Evolutionary conservation across 1,140 invertebrate genomes (phyloP).

Genomic region (Achatina immaculata): DNA sequence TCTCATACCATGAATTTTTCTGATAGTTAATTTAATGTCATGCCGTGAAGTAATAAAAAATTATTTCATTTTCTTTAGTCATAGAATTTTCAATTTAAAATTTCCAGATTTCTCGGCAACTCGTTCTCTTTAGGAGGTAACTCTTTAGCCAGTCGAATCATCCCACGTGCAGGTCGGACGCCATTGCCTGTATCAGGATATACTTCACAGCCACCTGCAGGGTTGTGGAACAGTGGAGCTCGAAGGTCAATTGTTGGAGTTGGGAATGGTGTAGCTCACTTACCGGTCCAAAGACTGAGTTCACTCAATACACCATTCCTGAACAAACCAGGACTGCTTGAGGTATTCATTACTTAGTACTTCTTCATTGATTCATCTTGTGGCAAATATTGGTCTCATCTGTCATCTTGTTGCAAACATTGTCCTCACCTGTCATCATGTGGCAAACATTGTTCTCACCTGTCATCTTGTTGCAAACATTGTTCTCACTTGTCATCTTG

Average conservation of each 20-base stretch:
- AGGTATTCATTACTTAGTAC: too few relatives aligned
- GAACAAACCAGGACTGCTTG: conserved; percentile 50
- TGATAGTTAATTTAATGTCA: too few relatives aligned
- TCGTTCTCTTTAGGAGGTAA: conserved; percentile 49
- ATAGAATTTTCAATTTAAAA: not conserved
- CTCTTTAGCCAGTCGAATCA: conserved; percentile 35
- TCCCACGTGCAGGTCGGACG: conserved; percentile 17
- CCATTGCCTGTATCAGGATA: conserved; percentile 37
- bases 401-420: too few relatives aligned
- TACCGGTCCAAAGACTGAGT: conserved; percentile 51
- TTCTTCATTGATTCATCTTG: too few relatives aligned
- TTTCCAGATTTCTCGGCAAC: conserved; percentile 22
- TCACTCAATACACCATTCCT: conserved; percentile 53
- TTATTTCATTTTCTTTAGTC: too few relatives aligned
- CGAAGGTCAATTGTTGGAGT: conserved; percentile 52
- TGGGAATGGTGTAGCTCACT: conserved; percentile 39
- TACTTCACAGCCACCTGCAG: conserved; percentile 42
- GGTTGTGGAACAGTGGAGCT: conserved; percentile 49
- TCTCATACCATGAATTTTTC: too few relatives aligned
- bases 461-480: too few relatives aligned
- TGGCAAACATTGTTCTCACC: too few relatives aligned
- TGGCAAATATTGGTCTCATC: too few relatives aligned
- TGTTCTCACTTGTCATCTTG: too few relatives aligned
- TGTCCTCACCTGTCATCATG: too few relatives aligned
- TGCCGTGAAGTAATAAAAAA: too few relatives aligned